Conservation (phyloP, 2,888 invertebrate genomes). For the Nemurella pictetii region DNA sequence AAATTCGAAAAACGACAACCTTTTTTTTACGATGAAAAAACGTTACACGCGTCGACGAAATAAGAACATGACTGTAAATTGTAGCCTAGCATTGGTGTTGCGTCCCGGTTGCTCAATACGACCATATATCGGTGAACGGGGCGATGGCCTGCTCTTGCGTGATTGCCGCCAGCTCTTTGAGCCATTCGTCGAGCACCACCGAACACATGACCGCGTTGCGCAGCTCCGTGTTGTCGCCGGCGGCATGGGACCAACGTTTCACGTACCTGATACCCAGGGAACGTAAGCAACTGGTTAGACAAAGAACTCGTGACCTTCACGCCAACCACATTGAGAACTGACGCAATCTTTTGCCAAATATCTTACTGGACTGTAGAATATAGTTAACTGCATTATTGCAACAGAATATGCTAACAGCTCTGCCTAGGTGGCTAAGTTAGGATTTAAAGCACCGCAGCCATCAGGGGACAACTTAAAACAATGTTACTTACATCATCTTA, state of each 20-base stretch:
- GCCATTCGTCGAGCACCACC: conserved; percentile 91
- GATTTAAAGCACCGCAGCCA: no score
- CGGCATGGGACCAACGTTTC: conserved; percentile 25
- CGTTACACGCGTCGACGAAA: not conserved
- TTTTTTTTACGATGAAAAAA: not conserved
- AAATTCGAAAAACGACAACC: not conserved
- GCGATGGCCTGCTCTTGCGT: conserved; percentile 85
- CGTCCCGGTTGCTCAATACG: not conserved
- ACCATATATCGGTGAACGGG: conserved; percentile 15
- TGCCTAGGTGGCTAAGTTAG: no score
- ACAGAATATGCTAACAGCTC: no score
- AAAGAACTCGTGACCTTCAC: not conserved
- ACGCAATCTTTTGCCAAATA: not conserved
- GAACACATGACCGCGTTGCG: conserved; percentile 77
- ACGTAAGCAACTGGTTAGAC: conserved; percentile 1
- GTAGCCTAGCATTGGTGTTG: not conserved
- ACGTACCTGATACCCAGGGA: conserved; percentile 47
- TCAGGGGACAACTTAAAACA: no score
- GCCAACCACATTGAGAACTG: not conserved
- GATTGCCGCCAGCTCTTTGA: conserved; percentile 91
- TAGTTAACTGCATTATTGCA: no score
- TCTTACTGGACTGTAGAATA: not conserved
- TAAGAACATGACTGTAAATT: not conserved
- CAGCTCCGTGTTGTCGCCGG: conserved; percentile 45
- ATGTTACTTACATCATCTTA: no score